Evolutionary conservation across 2,797 vertebrate genomes (phyloP), one percentile per base, ranked within the genome.

Genomic region (Anolis apletophallus): DNA sequence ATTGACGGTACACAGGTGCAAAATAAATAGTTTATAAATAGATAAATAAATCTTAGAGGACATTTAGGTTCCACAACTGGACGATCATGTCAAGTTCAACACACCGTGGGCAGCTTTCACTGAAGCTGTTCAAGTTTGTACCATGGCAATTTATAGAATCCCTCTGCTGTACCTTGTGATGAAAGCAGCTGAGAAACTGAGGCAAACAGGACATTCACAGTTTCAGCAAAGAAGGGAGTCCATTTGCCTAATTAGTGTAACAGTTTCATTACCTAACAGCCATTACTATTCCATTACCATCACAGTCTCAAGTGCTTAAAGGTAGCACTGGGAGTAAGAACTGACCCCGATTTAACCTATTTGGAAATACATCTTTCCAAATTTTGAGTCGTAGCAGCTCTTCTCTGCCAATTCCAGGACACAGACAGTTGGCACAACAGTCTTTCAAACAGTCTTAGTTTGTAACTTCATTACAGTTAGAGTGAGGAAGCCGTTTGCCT

Each of bases 21-120:
- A 94, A 95, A 95, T 95, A 95, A 95, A 95, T 95, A 95, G 91
- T 82, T 92, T 89, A 94, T 82, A 95, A 93, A 94, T 85, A 88
- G 92, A 95, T 95, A 95, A 95, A 95, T 95, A 95, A 82, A 88
- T 86, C 40, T 73, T 59, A 72, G 46, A 46, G 29, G 74, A 54
- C 29, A 76, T 64, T 84, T 29, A 19, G 88, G 77, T 88, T 85
- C 88, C 57, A 40, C 82, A 91, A 52, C 1, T 11, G 89, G 83
- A 82, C 0, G 89, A 81, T 89, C 88, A 32, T 89, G 69, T 76
- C 55, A 76, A 91, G 86, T 86, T 74, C 92, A 93, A 88, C 52
- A 83, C 90, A 85, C 86, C 1, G 81, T 85, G n/a, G 68, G 86
- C 81, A 84, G 86, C 86, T 73, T 84, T 64, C 36, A 64, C 74